These are phyloP conservation scores for Aleiodes alternator DNA, from an alignment of 2,888 invertebrate species.

Conservation along the genomic window DNA sequence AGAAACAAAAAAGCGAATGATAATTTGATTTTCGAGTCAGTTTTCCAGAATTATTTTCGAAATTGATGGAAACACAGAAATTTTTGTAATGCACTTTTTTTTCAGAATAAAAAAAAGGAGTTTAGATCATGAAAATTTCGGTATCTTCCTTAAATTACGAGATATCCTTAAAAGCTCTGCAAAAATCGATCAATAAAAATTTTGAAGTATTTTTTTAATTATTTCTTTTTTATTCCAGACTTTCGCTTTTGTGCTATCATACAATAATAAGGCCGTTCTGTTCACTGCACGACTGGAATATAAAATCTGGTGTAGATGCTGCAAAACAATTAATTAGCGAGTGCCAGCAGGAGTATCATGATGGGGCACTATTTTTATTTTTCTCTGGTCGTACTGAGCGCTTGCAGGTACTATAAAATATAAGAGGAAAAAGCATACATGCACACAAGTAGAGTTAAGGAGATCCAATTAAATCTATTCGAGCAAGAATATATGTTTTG, in stretches of 20 bases:
- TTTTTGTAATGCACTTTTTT: no score
- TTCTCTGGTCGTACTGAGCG: slow-evolving; percentile 81
- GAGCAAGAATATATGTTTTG: no score
- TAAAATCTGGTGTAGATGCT: slow-evolving; percentile 78
- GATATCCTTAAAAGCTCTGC: no score
- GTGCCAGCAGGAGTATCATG: slow-evolving; percentile 77
- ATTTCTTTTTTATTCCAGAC: slow-evolving; percentile 48
- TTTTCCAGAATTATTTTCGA: not conserved
- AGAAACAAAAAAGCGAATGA: not conserved
- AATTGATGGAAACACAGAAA: not conserved
- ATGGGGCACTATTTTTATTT: slow-evolving; percentile 82
- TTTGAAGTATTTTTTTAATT: slow-evolving; percentile 28
- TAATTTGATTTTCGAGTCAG: not conserved
- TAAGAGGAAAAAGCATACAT: slow-evolving; percentile 29
- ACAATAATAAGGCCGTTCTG: slow-evolving; percentile 83
- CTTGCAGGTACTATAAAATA: slow-evolving; percentile 76
- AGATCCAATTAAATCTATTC: no score
- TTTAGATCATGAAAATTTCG: no score
- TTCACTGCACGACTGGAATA: slow-evolving; percentile 80
- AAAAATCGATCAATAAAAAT: not conserved
- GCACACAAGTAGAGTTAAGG: slow-evolving; percentile 7
- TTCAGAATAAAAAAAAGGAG: no score
- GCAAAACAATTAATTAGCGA: slow-evolving; percentile 78
- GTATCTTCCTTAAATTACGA: no score
- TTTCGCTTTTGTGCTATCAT: slow-evolving; percentile 80